Base-by-base conservation (phyloP, 2,888 invertebrate genomes). In the Linyphia triangularis region DNA sequence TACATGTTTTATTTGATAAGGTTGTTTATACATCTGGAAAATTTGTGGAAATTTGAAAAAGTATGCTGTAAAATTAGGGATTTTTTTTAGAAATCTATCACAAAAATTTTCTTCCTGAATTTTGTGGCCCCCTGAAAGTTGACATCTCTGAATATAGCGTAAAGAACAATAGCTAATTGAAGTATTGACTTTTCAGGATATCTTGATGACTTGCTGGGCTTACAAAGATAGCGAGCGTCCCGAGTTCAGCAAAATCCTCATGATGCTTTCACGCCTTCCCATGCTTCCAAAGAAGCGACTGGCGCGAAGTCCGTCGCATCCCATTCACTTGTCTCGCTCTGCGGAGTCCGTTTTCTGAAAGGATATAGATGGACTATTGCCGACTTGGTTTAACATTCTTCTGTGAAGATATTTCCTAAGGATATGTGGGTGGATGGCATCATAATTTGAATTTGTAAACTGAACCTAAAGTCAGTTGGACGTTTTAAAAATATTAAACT, bases 221-320 rank as follows among this genome's bases (percentile, higher is more conserved):
- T 98, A 96, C 93, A 95, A 96, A 85, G 94, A 96, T 6, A 94
- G 94, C 83, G 97, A 97, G 92, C 95, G 99, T 90, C 97, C 98
- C 0, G 97, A 98, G 93, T 99, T 99, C 93, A 95, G 96, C 81
- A 95, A 95, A 90, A 94, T 99, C 88, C 95, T 97, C 91, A 93
- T 93, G 85, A 95, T 96, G 86, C 94, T 99, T 85, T 97, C 98
- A 92, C 96, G 96, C 93, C 94, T 99, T 91, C 99, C 99, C 67
- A 97, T 97, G 93, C 94, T 99, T 91, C 99, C 99, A 67, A 97
- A 98, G 93, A 98, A 98, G 94, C 95, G 97, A 67, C 95, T 99
- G 91, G 98, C 97, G 75, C 96, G 99, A 90, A 98, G 98, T 92
- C 99, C 99, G 91, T 99, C 99, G 90, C 99, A 99, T 95, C 99